Evolutionary conservation across 2,888 invertebrate species (phyloP).

Genomic region (Brachyopa scutellaris): DNA sequence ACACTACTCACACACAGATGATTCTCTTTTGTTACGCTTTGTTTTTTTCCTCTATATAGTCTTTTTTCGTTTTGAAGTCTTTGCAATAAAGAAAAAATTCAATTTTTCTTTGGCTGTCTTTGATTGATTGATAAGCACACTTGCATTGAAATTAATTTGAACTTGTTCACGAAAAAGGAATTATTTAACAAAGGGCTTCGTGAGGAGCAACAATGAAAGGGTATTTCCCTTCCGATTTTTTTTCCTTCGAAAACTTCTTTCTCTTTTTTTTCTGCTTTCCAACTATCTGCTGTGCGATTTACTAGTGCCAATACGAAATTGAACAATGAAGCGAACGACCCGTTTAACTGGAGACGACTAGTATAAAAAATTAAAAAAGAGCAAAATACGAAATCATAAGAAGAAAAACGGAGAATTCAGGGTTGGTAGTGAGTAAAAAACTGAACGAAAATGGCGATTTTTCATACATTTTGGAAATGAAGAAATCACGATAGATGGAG

Average conservation of each 20-base stretch:
- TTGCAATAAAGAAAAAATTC: constrained; percentile 51
- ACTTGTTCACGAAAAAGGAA: neutral
- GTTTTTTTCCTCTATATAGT: constrained; percentile 56
- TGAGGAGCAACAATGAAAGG: constrained; percentile 53
- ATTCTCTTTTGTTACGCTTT: constrained; percentile 66
- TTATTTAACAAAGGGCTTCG: constrained; percentile 20
- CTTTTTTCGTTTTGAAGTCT: constrained; percentile 51
- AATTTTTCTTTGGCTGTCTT: constrained; percentile 44
- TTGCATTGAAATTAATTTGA: constrained; percentile 28
- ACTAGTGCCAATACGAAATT: constrained; percentile 51
- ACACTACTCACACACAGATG: constrained; percentile 48
- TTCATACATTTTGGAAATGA: no score
- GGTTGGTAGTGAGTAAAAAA: constrained; percentile 14
- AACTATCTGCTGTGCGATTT: constrained; percentile 47
- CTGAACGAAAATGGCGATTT: constrained; percentile 45
- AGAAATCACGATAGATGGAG: constrained; percentile 15
- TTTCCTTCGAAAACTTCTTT: constrained; percentile 22
- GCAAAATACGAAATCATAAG: constrained; percentile 44
- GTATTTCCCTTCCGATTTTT: constrained; percentile 55
- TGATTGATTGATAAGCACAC: constrained; percentile 53
- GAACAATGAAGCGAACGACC: constrained; percentile 65
- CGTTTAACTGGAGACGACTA: constrained; percentile 70
- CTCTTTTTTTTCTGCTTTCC: constrained; percentile 36
- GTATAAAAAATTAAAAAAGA: constrained; percentile 38
- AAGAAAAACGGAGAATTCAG: constrained; percentile 30